phyloP scores from a whole-genome alignment of 2,797 vertebrate species.

The Cercopithecus hamlyni region DNA sequence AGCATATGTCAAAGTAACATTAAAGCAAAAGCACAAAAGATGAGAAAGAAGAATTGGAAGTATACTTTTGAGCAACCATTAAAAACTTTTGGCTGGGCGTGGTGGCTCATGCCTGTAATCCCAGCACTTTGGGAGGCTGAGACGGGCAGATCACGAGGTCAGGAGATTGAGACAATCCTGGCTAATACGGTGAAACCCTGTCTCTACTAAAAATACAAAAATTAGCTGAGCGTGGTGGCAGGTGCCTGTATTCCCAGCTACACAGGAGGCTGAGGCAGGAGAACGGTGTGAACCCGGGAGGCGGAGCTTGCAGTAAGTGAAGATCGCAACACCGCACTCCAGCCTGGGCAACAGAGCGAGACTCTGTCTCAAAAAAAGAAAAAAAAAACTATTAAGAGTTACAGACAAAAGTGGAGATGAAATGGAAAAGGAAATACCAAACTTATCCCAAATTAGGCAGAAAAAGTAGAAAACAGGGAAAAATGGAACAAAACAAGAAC shows the following conservation, averaged over 20 bases:
- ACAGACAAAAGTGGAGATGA: background rate
- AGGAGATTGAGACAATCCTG: no score
- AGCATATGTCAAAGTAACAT: background rate
- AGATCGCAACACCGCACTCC: rapidly evolving
- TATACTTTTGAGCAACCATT: background rate
- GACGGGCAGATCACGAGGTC: rapidly evolving
- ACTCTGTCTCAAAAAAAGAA: no score
- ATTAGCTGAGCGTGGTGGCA: rapidly evolving
- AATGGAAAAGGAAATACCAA: background rate
- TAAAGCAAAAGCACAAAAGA: background rate
- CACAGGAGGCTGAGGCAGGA: no score
- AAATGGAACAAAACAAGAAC: background rate
- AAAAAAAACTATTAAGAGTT: background rate
- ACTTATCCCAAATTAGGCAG: background rate
- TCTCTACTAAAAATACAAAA: no score
- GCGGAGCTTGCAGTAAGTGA: no score
- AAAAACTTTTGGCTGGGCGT: background rate
- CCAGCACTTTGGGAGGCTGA: no score
- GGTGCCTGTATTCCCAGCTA: no score
- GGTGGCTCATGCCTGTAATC: no score
- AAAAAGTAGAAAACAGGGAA: background rate
- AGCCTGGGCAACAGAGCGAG: no score
- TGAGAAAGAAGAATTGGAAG: background rate
- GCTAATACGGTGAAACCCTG: no score
- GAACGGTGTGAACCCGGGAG: rapidly evolving